These are phyloP conservation scores for Chironomus tepperi DNA, from an alignment of 1,140 invertebrate species.

Conservation along the genomic window DNA sequence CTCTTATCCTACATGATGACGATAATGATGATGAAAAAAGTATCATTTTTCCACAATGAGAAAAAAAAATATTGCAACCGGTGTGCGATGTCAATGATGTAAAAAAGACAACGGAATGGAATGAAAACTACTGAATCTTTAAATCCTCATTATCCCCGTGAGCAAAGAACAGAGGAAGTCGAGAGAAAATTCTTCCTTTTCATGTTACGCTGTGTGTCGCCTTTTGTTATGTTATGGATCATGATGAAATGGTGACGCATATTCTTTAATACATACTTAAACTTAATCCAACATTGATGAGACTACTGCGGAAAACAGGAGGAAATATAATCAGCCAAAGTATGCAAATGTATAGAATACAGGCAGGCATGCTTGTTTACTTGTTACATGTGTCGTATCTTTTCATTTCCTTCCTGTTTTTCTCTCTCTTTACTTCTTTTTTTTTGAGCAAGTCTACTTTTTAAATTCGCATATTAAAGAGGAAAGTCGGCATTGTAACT, in stretches of 20 bases:
- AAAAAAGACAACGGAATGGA: neutral
- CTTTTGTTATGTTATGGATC: neutral
- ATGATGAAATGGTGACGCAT: neutral
- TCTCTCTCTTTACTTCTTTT: too few relatives aligned
- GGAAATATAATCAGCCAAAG: neutral
- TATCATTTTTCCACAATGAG: too few relatives aligned
- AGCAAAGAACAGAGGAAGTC: too few relatives aligned
- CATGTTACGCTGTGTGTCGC: too few relatives aligned
- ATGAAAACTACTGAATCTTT: slow-evolving; percentile 21
- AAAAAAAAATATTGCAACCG: neutral
- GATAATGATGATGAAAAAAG: neutral
- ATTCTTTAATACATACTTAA: neutral
- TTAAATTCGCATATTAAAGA: too few relatives aligned
- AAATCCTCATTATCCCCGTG: neutral
- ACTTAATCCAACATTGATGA: slow-evolving; percentile 1
- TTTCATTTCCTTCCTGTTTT: too few relatives aligned
- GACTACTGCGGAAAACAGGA: neutral
- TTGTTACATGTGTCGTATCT: too few relatives aligned
- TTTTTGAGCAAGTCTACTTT: too few relatives aligned
- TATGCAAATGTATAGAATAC: too few relatives aligned
- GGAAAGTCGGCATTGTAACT: too few relatives aligned
- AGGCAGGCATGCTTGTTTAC: too few relatives aligned
- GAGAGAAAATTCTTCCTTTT: neutral
- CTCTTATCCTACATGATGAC: neutral
- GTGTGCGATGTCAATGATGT: neutral